These are phyloP conservation scores for Geotrupes spiniger DNA, from an alignment of 2,888 invertebrate genomes.

Conservation along the genomic window DNA sequence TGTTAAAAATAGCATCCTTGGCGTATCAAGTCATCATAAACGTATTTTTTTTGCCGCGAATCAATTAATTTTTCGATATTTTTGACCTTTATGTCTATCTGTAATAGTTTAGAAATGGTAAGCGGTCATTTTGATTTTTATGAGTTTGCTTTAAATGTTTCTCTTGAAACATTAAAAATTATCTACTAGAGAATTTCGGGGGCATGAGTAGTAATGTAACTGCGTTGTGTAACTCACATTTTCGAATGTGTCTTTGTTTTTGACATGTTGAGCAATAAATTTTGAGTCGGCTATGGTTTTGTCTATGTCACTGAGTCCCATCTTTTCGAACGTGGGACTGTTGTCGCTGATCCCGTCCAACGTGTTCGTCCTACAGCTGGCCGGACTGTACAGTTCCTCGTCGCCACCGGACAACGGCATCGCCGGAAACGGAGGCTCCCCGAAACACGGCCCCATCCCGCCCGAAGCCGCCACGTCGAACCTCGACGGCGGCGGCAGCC, in stretches of 20 bases:
- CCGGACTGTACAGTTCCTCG: constrained; percentile 78
- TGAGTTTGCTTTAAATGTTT: no score
- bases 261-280: constrained; percentile 93
- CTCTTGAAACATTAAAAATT: no score
- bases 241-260: constrained; percentile 92
- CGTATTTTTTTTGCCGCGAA: no score
- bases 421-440: constrained; percentile 66
- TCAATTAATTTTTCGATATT: no score
- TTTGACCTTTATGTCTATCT: no score
- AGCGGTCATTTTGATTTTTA: no score
- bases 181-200: no score
- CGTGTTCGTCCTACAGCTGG: constrained; percentile 49
- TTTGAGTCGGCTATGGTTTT: constrained; percentile 89
- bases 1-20: no score
- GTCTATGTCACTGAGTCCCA: constrained; percentile 81
- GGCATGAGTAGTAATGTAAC: no score
- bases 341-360: constrained; percentile 61
- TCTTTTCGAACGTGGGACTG: constrained; percentile 80
- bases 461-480: constrained; percentile 67
- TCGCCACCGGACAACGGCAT: constrained; percentile 73
- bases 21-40: no score
- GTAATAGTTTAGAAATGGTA: no score
- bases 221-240: constrained; percentile 88
- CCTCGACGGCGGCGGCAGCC: constrained; percentile 50
- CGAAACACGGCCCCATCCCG: constrained; percentile 62